Percentiles rank a stretch among this genome's conserved stretches.
Conservation (phyloP, 1,140 invertebrate species). For the Oedothorax gibbosus region DNA sequence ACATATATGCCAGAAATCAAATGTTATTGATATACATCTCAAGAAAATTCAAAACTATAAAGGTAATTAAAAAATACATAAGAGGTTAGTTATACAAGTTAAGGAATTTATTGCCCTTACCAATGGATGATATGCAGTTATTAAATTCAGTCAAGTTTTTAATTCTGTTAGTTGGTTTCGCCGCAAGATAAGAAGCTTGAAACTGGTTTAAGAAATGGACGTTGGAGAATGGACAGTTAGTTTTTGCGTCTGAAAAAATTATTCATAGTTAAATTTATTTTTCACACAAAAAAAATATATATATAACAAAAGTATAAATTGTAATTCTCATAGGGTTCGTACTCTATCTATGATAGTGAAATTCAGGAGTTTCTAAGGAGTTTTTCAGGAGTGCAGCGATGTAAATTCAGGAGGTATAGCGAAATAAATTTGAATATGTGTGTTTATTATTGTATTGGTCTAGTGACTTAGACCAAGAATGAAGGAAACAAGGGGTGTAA, state of each 20-base stretch:
- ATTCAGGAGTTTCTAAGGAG: too few species aligned
- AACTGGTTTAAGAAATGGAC: conserved; percentile 31
- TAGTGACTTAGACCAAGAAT: too few species aligned
- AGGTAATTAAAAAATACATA: neutral
- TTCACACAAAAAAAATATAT: neutral
- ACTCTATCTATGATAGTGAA: too few species aligned
- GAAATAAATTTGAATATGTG: too few species aligned
- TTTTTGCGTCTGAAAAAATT: neutral
- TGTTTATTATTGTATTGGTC: too few species aligned
- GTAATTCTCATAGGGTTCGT: neutral
- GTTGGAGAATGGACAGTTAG: neutral
- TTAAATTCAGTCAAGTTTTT: conserved; percentile 2
- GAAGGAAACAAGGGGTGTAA: too few species aligned
- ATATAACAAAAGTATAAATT: neutral
- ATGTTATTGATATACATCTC: too few species aligned
- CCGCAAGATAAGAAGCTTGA: neutral
- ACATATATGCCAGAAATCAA: too few species aligned
- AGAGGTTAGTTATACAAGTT: neutral
- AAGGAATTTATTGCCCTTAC: conserved; percentile 5
- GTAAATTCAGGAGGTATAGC: too few species aligned
- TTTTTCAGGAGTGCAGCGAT: too few species aligned
- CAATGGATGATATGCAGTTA: neutral
- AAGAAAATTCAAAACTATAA: neutral
- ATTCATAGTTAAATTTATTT: neutral
- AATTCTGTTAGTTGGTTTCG: neutral